Base-by-base conservation (phyloP, 2,797 vertebrate genomes). In the Rhynchotus rufescens region DNA sequence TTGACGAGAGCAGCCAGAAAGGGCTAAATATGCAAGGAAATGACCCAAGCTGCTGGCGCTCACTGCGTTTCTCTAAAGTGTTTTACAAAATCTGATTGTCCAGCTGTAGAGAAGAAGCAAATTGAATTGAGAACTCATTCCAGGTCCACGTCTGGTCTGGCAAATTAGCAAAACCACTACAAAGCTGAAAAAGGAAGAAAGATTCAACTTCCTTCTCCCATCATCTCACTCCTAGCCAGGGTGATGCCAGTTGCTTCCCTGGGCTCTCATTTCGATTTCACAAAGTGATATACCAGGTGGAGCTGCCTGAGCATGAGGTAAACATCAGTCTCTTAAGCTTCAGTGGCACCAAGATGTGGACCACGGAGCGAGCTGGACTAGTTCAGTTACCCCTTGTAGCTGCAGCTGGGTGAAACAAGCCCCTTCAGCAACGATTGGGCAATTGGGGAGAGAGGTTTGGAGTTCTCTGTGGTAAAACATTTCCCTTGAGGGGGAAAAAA, bases 381-480 rank as follows among this genome's bases (percentile, higher is more conserved):
- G 8, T 49, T 28, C 2, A 4, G 49, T 59, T 90, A 87, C 75
- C 21, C 30, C 21, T 66, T 69, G 19, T 19, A 52, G 51, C 42
- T 84, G 38, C 51, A 71, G 23, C 0, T 84, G 26, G 10, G 8
- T 34, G 7, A 52, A 60, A 26, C 12, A 1, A 44, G 91, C 36
- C 12, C 69, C 85, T 59, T 45, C 2, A 5, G 17, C 30, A 82
- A 47, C 4, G 20, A 75, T 49, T 80, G 8, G n/a, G 10, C 40
- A 62, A 23, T 10, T 3, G 36, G 23, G 26, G 57, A 74, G 8
- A 23, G 23, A 71, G 45, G 61, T 19, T 79, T 84, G 86, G 65
- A 88, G 62, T 93, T 95, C 92, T 96, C 81, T 86, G 68, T 73
- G 81, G 86, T 82, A 80, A 85, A 87, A 83, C 19, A 91, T 8